Evolutionary conservation across 2,797 vertebrate species (phyloP).

Genomic region (Phataginus tetradactyla): DNA sequence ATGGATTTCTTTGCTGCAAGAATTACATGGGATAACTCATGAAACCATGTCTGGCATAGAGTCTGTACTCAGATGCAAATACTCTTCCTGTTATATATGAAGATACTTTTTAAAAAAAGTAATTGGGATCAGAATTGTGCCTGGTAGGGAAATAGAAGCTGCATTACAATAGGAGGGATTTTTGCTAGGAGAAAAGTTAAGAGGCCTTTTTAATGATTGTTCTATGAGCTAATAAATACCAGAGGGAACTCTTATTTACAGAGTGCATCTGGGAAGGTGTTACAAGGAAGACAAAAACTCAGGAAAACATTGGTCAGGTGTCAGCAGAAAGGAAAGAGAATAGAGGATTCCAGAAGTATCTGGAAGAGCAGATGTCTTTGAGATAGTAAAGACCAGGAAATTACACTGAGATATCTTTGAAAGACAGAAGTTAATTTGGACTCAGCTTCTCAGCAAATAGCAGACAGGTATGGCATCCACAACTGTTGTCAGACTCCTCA

Average conservation of each 20-base stretch:
- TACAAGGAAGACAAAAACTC: background rate
- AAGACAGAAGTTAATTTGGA: background rate
- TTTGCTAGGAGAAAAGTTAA: background rate
- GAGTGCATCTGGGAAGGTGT: background rate
- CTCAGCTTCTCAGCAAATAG: background rate
- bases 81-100: background rate
- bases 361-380: background rate
- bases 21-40: background rate
- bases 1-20: background rate
- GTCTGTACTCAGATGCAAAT: background rate
- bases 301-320: background rate
- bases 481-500: background rate
- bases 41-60: background rate
- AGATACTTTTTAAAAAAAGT: background rate
- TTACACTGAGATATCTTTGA: background rate
- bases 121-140: background rate
- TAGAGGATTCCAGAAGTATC: background rate
- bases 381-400: background rate
- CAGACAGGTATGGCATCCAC: background rate
- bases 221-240: background rate
- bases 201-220: background rate
- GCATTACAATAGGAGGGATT: background rate
- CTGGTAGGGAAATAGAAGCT: background rate
- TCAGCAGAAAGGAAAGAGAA: background rate
- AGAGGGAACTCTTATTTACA: background rate